Conservation (phyloP, 2,888 invertebrate genomes). For the Thereva nobilitata region DNA sequence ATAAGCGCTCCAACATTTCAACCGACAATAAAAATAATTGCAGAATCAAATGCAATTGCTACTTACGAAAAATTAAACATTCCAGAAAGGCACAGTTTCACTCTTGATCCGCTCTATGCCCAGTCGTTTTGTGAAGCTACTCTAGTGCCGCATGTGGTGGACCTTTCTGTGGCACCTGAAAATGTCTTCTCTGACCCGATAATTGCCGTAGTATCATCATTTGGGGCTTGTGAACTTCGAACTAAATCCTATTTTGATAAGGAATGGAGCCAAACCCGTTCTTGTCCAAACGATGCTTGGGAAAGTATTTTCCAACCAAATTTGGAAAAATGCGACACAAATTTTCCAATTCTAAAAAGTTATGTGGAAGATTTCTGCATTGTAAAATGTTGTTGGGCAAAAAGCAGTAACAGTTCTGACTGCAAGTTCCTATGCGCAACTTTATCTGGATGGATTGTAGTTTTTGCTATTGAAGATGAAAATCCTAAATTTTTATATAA, state of each 20-base stretch:
- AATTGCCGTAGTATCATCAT: conserved; percentile 47
- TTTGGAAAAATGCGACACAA: neutral
- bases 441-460: conserved; percentile 50
- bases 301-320: neutral
- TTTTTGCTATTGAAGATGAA: conserved; percentile 37
- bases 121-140: too few relatives aligned
- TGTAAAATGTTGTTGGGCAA: conserved; percentile 49
- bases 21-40: conserved; percentile 45
- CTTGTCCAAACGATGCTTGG: conserved; percentile 39
- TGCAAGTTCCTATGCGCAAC: conserved; percentile 44
- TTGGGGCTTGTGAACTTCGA: conserved; percentile 49
- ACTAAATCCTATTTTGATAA: conserved; percentile 40
- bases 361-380: conserved; percentile 49
- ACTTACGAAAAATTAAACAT: conserved; percentile 46
- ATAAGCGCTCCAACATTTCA: conserved; percentile 38
- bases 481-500: conserved; percentile 32
- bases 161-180: neutral
- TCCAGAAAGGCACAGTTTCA: conserved; percentile 49
- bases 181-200: conserved; percentile 39
- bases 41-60: conserved; percentile 44
- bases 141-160: too few relatives aligned
- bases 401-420: neutral
- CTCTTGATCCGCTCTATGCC: conserved; percentile 44
- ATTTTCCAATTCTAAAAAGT: conserved; percentile 38
- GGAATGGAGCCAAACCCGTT: conserved; percentile 43